Conservation (phyloP, 2,797 vertebrate genomes). For the Lepus townsendii region DNA sequence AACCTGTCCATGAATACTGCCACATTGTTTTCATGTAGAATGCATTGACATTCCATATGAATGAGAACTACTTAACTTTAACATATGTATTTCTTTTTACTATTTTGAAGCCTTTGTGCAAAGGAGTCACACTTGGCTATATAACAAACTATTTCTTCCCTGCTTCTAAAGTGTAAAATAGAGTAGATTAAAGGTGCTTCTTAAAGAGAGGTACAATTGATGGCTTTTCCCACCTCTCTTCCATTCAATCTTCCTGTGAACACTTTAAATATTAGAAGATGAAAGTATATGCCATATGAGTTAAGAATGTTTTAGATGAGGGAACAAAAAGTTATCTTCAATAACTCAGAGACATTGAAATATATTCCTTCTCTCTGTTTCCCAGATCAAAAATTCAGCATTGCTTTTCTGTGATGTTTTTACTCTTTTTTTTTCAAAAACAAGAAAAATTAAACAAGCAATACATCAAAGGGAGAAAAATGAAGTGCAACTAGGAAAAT, state of each 20-base stretch:
- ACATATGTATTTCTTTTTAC: not conserved
- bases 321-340: constrained; percentile 20
- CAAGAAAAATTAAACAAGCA: not conserved
- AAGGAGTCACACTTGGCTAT: not conserved
- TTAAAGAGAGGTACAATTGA: constrained; percentile 42
- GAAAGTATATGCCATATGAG: not conserved
- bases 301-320: constrained; percentile 28
- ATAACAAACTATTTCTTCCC: not conserved
- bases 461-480: not conserved
- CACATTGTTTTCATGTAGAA: constrained; percentile 38
- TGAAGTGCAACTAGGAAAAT: not conserved
- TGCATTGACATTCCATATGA: not conserved
- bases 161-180: constrained; percentile 44
- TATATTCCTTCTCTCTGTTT: not conserved
- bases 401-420: constrained; percentile 12
- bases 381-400: not conserved
- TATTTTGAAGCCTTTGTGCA: constrained; percentile 14
- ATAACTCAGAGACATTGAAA: constrained; percentile 9
- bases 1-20: not conserved
- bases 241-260: not conserved
- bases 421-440: not conserved
- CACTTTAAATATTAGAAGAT: constrained; percentile 46
- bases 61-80: not conserved
- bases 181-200: not conserved
- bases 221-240: not conserved